Evolutionary conservation across 2,888 invertebrate species (phyloP).

Genomic region (Amitus sp.): DNA sequence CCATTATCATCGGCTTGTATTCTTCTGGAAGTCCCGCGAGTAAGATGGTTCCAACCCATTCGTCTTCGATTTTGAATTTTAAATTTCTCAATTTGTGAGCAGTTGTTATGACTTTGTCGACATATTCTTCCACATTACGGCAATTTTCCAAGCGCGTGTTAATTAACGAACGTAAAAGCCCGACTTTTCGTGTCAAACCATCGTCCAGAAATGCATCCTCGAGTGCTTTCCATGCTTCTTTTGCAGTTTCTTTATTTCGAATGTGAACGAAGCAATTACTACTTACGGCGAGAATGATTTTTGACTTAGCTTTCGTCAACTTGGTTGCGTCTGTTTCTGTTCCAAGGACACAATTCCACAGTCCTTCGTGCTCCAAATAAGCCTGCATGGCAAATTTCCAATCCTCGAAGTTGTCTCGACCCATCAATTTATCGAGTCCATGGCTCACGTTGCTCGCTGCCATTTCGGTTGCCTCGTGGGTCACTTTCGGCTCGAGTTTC

Average conservation of each 20-base stretch:
- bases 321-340: conserved; percentile 13
- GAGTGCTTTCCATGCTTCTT: conserved; percentile 47
- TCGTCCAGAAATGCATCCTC: conserved; percentile 46
- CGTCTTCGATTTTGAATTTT: conserved; percentile 44
- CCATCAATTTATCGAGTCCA: conserved; percentile 14
- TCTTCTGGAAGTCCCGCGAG: conserved; percentile 49
- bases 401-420: conserved; percentile 17
- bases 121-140: conserved; percentile 47
- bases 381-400: conserved; percentile 23
- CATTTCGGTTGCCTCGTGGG: no score
- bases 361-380: conserved; percentile 12
- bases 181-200: conserved; percentile 49
- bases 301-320: conserved; percentile 33
- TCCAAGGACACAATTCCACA: conserved; percentile 21
- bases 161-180: conserved; percentile 43
- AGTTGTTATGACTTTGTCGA: conserved; percentile 46
- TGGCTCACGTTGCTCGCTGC: no score
- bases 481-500: no score
- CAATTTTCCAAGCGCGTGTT: conserved; percentile 44
- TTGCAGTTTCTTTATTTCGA: conserved; percentile 40
- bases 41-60: conserved; percentile 51
- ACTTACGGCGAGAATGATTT: conserved; percentile 44
- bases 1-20: conserved; percentile 51
- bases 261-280: conserved; percentile 48
- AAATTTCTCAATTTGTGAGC: conserved; percentile 47